Percentiles rank a stretch among this genome's conserved stretches.
phyloP scores from a whole-genome alignment of 2,888 invertebrate genomes.

The Rhyacophila evoluta region DNA sequence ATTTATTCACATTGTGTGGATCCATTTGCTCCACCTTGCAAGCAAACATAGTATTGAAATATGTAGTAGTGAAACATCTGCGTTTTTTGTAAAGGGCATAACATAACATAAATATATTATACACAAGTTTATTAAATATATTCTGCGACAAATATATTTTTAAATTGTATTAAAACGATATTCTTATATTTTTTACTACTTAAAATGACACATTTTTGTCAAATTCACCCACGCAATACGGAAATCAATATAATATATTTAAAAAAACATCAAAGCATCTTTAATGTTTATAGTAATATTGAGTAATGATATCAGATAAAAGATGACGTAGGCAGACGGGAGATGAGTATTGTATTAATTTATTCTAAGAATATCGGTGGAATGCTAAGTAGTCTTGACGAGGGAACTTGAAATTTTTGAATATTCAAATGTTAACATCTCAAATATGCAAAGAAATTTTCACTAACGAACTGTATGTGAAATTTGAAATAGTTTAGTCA shows the following conservation, averaged over 20 bases:
- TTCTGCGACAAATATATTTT: too few relatives aligned
- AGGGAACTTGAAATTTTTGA: conserved; percentile 36
- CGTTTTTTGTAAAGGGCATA: too few relatives aligned
- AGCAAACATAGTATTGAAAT: too few relatives aligned
- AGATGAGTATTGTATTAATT: background rate
- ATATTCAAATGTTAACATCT: conserved; percentile 42
- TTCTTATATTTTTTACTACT: too few relatives aligned
- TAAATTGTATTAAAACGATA: too few relatives aligned
- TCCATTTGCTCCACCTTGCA: too few relatives aligned
- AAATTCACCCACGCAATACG: background rate
- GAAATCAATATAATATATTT: background rate
- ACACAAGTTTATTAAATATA: too few relatives aligned
- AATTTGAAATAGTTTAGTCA: conserved; percentile 38
- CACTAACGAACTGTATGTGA: conserved; percentile 34
- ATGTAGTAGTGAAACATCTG: too few relatives aligned
- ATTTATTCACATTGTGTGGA: too few relatives aligned
- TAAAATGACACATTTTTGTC: too few relatives aligned
- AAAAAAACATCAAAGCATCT: background rate
- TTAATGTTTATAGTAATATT: background rate
- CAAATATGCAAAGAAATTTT: conserved; percentile 38
- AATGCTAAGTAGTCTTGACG: conserved; percentile 47
- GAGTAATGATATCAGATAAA: background rate
- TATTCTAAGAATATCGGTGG: conserved; percentile 27
- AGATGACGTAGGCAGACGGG: background rate
- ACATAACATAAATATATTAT: too few relatives aligned